Evolutionary conservation across 2,888 invertebrate genomes (phyloP).

Genomic region (Julus scanicus): DNA sequence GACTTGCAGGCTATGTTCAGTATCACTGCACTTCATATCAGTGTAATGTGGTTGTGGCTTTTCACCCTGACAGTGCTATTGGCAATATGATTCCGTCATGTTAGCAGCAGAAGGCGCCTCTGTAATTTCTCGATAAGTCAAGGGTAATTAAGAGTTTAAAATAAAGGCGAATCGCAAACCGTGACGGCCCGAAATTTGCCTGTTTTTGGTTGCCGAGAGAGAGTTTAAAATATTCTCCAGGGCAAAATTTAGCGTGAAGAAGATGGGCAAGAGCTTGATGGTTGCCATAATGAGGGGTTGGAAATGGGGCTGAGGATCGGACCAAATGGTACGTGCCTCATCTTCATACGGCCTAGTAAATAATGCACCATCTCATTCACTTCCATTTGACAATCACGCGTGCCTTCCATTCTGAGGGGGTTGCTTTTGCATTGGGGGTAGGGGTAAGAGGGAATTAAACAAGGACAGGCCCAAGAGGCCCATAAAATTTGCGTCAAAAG

Average conservation of each 20-base stretch:
- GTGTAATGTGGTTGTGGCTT: neutral
- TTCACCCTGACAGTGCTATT: neutral
- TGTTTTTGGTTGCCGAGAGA: conserved; percentile 3
- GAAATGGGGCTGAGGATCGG: conserved; percentile 15
- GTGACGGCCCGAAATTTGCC: conserved; percentile 22
- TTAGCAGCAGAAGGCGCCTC: neutral
- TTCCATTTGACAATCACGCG: conserved; percentile 22
- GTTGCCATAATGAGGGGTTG: conserved; percentile 33
- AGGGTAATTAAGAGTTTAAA: conserved; percentile 33
- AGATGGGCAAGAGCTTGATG: conserved; percentile 33
- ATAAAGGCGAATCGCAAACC: conserved; percentile 16
- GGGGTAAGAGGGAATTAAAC: conserved; percentile 26
- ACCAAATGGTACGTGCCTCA: conserved; percentile 33
- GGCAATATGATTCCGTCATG: neutral
- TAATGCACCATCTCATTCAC: conserved; percentile 28
- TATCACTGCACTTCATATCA: too few relatives aligned
- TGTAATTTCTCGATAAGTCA: conserved; percentile 19
- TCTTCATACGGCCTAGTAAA: conserved; percentile 20
- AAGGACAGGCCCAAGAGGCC: conserved; percentile 45
- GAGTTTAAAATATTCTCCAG: conserved; percentile 28
- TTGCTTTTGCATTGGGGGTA: neutral
- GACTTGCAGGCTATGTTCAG: too few relatives aligned
- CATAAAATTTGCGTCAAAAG: conserved; percentile 47
- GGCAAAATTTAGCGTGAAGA: conserved; percentile 33
- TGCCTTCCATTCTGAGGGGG: neutral